Evolutionary conservation across 2,113 vertebrate genomes (phyloP).

Genomic region (Perccottus glenii): DNA sequence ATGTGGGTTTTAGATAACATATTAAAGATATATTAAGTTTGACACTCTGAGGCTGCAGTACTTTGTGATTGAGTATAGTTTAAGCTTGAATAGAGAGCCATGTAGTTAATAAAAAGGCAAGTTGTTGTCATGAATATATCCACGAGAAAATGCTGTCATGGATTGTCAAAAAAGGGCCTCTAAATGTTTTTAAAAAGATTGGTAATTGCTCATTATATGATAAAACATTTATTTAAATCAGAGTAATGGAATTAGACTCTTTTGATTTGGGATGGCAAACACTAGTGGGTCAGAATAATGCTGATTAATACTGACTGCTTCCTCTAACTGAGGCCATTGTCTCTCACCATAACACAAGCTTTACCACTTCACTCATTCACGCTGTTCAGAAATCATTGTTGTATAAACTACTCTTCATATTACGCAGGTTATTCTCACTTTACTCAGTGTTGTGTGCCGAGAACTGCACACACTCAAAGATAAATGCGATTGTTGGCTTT

Average conservation of each 20-base stretch:
- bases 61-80: no score
- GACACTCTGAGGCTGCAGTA: no score
- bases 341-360: conserved; percentile 42
- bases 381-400: conserved; percentile 20
- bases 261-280: conserved; percentile 17
- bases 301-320: conserved; percentile 9
- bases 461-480: conserved; percentile 8
- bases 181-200: no score
- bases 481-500: conserved; percentile 1
- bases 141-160: no score
- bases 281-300: no score
- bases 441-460: neutral
- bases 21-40: no score
- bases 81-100: no score
- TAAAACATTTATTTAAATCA: neutral
- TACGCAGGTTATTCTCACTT: conserved; percentile 3
- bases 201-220: neutral
- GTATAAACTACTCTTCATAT: conserved; percentile 6
- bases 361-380: conserved; percentile 43
- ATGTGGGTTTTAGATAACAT: no score
- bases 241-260: neutral
- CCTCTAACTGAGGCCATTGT: conserved; percentile 53
- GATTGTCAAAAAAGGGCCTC: no score
- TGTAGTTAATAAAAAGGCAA: no score
- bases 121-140: no score